These are phyloP conservation scores for Ylistrum balloti DNA, from an alignment of 1,140 invertebrate genomes.

Conservation along the genomic window DNA sequence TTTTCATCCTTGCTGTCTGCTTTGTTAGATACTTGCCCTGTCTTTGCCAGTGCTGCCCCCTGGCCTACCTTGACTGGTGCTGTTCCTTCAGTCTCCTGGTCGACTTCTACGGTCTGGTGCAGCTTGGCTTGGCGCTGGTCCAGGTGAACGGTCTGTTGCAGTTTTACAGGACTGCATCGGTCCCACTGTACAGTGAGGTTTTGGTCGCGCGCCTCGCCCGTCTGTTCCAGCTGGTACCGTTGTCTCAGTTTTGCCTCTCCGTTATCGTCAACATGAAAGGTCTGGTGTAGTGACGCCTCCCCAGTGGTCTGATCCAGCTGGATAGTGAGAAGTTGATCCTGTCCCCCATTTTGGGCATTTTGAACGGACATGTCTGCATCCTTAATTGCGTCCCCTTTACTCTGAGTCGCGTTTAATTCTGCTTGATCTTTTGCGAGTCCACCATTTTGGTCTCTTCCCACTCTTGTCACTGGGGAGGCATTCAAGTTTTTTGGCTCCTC, in stretches of 20 bases:
- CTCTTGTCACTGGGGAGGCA: conserved; percentile 36
- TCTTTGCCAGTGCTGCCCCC: background rate
- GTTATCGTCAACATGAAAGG: conserved; percentile 33
- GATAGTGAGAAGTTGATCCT: conserved; percentile 27
- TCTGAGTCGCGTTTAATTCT: conserved; percentile 33
- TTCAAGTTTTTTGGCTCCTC: conserved; percentile 29
- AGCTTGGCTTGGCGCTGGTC: background rate
- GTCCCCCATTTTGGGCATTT: background rate
- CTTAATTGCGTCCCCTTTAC: conserved; percentile 32
- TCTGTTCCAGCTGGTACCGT: background rate
- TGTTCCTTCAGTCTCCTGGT: background rate
- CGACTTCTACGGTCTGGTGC: background rate
- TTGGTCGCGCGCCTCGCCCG: conserved; percentile 9
- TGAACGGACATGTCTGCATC: background rate
- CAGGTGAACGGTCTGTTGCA: background rate
- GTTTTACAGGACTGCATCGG: conserved; percentile 12
- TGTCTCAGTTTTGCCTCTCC: conserved; percentile 14
- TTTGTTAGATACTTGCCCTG: background rate
- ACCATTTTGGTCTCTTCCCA: conserved; percentile 32
- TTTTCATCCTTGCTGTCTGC: background rate
- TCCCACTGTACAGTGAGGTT: conserved; percentile 12
- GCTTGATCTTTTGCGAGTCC: conserved; percentile 31
- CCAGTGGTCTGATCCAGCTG: conserved; percentile 29
- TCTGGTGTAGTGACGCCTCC: conserved; percentile 30
- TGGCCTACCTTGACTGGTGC: background rate